Base-by-base conservation (phyloP, 2,113 vertebrate species). In the Falcunculus frontatus region DNA sequence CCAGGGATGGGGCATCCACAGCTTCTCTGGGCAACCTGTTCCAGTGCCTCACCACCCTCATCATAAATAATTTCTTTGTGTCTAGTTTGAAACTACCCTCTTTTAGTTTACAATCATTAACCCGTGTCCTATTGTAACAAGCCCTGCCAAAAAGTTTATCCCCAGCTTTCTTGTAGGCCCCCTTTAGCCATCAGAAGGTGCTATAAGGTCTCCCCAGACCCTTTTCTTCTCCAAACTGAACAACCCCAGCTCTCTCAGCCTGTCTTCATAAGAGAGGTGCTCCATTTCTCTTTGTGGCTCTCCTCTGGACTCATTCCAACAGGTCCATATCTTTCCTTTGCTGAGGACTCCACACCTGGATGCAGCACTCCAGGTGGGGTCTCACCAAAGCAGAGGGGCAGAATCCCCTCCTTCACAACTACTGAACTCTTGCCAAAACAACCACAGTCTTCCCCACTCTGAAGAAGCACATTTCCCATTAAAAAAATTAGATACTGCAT, bases 51-150 rank as follows among this genome's bases (percentile, higher is more conserved):
- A 22, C 4, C 10, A 60, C 6, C 7, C 16, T 26, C 52, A 68
- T 0, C 0, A 7, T 11, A 56, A 88, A 78, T 39, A 23, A 30
- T 3, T 3, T 46, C 9, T 41, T 52, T 19, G 2, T 9, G 47
- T n/a, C 37, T 18, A 19, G 27, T 20, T 69, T 70, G 7, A 65
- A 82, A 47, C 18, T 39, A 9, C 4, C 2, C 4, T 65, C 41
- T 78, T 78, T 35, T 7, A 74, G 30, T 75, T 72, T 21, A 29
- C 33, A 75, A 7, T 16, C 15, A 41, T 11, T 25, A 30, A 33
- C 13, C 5, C 7, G 30, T 22, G 26, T 29, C 9, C 35, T 23
- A 3, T 27, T 0, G 0, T 15, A 16, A 60, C 15, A 65, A 30
- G 13, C 11, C 17, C 23, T 52, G 3, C 13, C 81, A 42, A 33